phyloP scores from a whole-genome alignment of 2,113 vertebrate species.

The Chauna torquata region DNA sequence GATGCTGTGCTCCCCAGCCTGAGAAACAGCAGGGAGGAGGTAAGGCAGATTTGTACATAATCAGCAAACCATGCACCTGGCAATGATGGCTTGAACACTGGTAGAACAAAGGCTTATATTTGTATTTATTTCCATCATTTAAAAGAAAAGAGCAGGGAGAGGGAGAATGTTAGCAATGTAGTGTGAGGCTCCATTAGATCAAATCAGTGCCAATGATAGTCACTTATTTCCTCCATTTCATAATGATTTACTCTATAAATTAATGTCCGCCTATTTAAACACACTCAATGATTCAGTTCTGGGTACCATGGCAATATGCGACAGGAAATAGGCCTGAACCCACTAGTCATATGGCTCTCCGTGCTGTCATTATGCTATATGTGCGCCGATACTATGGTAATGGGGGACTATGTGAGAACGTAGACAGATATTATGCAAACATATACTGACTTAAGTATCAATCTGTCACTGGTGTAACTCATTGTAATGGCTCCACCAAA shows the following conservation, averaged over 20 bases:
- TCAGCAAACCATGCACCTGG: not conserved
- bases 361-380: not conserved
- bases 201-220: constrained; percentile 22
- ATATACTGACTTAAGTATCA: constrained; percentile 49
- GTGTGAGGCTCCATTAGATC: constrained; percentile 7
- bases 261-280: constrained; percentile 24
- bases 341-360: not conserved
- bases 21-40: not conserved
- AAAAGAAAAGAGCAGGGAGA: not conserved
- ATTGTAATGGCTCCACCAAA: constrained; percentile 50
- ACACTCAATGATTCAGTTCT: not conserved
- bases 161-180: constrained; percentile 12
- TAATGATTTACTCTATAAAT: constrained; percentile 52
- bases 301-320: constrained; percentile 31
- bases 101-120: not conserved
- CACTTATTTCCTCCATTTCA: constrained; percentile 39
- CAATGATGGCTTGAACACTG: not conserved
- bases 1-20: not conserved
- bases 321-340: constrained; percentile 21
- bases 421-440: constrained; percentile 59
- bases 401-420: constrained; percentile 7
- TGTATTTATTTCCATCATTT: not conserved
- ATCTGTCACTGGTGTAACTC: constrained; percentile 55
- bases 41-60: not conserved
- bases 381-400: not conserved